Percentiles rank a stretch among this genome's conserved stretches.
Conservation (phyloP, 2,113 vertebrate genomes). For the Manacus vitellinus region DNA sequence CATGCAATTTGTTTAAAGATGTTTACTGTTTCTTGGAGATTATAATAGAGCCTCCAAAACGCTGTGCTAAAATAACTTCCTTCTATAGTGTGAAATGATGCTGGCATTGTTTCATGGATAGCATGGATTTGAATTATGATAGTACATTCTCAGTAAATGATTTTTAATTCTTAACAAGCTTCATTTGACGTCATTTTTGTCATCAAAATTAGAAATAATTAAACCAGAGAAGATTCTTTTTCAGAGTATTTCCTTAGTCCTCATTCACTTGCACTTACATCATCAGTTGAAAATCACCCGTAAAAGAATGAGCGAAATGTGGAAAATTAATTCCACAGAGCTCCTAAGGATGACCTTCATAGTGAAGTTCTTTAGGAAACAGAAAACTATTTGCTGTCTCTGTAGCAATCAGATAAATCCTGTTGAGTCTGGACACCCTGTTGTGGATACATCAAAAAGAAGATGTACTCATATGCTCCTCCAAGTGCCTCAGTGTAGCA, state of each 20-base stretch:
- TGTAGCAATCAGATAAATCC: neutral
- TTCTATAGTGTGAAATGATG: neutral
- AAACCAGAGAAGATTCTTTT: neutral
- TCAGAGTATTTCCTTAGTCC: neutral
- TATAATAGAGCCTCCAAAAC: neutral
- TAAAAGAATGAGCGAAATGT: neutral
- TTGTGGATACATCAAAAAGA: neutral
- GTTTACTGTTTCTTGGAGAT: neutral
- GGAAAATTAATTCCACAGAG: neutral
- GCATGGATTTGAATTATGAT: neutral
- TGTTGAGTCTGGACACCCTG: neutral
- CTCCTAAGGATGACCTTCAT: neutral
- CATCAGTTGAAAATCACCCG: neutral
- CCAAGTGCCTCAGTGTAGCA: neutral
- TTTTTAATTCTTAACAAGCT: neutral
- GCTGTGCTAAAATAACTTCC: neutral
- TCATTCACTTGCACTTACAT: neutral
- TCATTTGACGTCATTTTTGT: neutral
- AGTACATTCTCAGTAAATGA: neutral
- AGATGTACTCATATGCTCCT: neutral
- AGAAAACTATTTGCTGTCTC: neutral
- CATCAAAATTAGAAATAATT: neutral
- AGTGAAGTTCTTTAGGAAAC: neutral
- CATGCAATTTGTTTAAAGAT: neutral
- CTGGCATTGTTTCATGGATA: neutral